Percentiles rank a stretch among this genome's conserved stretches.
Conservation (phyloP, 1,140 invertebrate genomes). For the Ips nitidus region DNA sequence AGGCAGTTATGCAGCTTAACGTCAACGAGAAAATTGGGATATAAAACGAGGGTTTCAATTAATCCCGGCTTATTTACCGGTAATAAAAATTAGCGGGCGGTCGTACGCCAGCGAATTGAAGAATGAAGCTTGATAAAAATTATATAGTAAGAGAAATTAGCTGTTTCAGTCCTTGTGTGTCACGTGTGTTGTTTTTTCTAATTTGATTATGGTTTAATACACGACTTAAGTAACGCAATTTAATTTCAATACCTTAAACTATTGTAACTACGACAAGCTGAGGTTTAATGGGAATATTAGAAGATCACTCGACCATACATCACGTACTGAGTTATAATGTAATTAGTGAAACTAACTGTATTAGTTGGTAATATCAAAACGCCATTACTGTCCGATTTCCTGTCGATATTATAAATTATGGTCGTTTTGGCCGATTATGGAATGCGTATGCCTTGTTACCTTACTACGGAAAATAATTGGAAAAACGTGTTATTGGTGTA, state of each 20-base stretch:
- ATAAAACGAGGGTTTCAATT: not conserved
- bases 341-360: not conserved
- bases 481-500: not conserved
- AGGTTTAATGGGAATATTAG: no score
- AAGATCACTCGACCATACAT: not conserved
- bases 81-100: not conserved
- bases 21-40: not conserved
- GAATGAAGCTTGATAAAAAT: no score
- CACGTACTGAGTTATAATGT: slow-evolving; percentile 2
- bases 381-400: not conserved
- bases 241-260: no score
- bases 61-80: not conserved
- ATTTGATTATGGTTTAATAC: no score
- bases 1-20: slow-evolving; percentile 3
- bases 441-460: not conserved
- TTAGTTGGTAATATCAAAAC: slow-evolving; percentile 1
- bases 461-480: not conserved
- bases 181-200: no score
- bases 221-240: no score
- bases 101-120: no score
- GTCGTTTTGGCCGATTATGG: not conserved
- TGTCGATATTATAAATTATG: slow-evolving; percentile 2
- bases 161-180: no score
- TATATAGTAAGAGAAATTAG: no score
- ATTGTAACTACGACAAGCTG: no score